Evolutionary conservation across 2,888 invertebrate species (phyloP), one percentile per base, ranked within the genome.

Genomic region (Dryocosmus kuriphilus): DNA sequence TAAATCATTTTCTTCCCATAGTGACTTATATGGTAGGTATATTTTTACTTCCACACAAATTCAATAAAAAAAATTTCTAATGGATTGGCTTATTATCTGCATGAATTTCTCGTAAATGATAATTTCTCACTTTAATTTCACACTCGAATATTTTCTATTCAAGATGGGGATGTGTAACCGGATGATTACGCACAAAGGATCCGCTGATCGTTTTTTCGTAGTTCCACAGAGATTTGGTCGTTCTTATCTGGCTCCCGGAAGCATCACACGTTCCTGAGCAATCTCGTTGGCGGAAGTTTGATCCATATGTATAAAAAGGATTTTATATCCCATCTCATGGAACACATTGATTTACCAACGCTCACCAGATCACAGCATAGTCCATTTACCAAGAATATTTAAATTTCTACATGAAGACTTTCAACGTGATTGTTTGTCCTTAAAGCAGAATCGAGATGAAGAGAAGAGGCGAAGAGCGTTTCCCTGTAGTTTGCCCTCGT

Each of bases 341-440:
- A 51, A n/a, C 3, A 19, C 51, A 57, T 57, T 5, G 11, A 24
- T 57, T 57, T 2, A 22, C 22, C 24, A 5, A 4, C 8, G 57
- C 8, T n/a, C 14, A 51, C 51, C n/a, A 51, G n/a, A n/a, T 2
- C 8, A 51, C n/a, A n/a, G n/a, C n/a, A 7, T 51, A 6, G 16
- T 51, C 8, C n/a, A 63, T 63, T 77, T 60, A 73, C 74, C 51
- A 76, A 67, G 32, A 75, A 67, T 75, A 74, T 74, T 80, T 67
- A 74, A 80, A 80, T 77, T 61, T 74, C 62, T 55, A 8, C 51
- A 63, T 35, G 9, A 51, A 55, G 27, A 67, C 61, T 51, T 65
- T 74, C 51, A 63, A 27, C 27, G 32, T 74, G 27, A 80, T 77
- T 80, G 80, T 80, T 79, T 74, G 78, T 65, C 71, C 73, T 75